Conservation (phyloP, 2,888 invertebrate genomes). For the Mimumesa dahlbomi region DNA sequence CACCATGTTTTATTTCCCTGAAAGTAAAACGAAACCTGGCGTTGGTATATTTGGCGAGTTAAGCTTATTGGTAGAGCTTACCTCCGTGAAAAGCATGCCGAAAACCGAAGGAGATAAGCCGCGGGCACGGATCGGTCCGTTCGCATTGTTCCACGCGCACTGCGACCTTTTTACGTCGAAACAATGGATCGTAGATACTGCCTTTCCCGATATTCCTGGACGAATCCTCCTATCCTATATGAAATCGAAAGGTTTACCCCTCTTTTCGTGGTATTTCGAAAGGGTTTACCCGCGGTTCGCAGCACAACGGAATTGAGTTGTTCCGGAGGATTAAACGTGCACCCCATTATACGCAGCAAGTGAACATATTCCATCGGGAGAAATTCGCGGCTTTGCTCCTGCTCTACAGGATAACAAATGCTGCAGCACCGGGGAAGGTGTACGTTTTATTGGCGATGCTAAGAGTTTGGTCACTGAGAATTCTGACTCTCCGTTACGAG, state of each 20-base stretch:
- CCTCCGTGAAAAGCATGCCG: slow-evolving; percentile 33
- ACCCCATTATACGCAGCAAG: slow-evolving; percentile 51
- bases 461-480: too few relatives aligned
- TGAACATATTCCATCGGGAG: slow-evolving; percentile 31
- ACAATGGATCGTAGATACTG: slow-evolving; percentile 60
- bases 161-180: slow-evolving; percentile 56
- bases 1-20: slow-evolving; percentile 15
- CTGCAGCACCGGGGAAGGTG: too few relatives aligned
- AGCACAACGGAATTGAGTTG: slow-evolving; percentile 74
- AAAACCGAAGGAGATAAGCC: slow-evolving; percentile 50
- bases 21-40: slow-evolving; percentile 20
- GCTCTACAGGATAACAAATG: slow-evolving; percentile 23
- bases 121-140: slow-evolving; percentile 36
- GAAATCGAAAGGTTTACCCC: slow-evolving; percentile 64
- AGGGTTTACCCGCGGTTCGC: slow-evolving; percentile 68
- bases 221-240: slow-evolving; percentile 54
- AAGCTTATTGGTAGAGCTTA: slow-evolving; percentile 36
- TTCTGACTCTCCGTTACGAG: too few relatives aligned
- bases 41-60: slow-evolving; percentile 32
- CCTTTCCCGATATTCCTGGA: slow-evolving; percentile 56
- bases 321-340: slow-evolving; percentile 68
- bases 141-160: slow-evolving; percentile 23
- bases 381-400: slow-evolving; percentile 38
- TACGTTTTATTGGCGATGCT: too few relatives aligned
- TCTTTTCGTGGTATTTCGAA: slow-evolving; percentile 58